These are phyloP conservation scores for Microcebus griseorufus DNA, from an alignment of 2,113 vertebrate genomes.

Conservation along the genomic window DNA sequence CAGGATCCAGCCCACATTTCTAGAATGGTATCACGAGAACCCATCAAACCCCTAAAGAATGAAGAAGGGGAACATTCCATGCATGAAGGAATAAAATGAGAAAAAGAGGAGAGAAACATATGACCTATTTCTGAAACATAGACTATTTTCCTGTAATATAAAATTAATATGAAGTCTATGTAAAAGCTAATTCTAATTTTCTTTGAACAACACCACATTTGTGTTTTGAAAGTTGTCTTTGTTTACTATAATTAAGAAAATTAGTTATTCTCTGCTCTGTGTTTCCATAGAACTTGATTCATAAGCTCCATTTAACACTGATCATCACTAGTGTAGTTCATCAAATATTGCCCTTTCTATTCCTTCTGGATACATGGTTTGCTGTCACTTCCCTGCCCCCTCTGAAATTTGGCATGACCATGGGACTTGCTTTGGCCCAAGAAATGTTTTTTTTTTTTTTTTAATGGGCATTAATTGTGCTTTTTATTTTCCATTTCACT, in stretches of 20 bases:
- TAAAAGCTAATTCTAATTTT: slow-evolving; percentile 41
- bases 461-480: too few relatives aligned
- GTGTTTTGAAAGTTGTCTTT: not conserved
- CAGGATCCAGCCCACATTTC: not conserved
- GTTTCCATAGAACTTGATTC: not conserved
- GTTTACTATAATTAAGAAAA: not conserved
- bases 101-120: slow-evolving; percentile 17
- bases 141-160: not conserved
- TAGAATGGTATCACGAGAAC: slow-evolving; percentile 17
- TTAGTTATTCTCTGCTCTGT: not conserved
- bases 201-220: not conserved
- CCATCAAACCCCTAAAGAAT: slow-evolving; percentile 28
- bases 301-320: not conserved
- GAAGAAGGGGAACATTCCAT: not conserved
- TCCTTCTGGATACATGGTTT: not conserved
- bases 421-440: slow-evolving; percentile 13
- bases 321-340: not conserved
- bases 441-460: not conserved
- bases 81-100: not conserved
- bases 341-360: slow-evolving; percentile 3
- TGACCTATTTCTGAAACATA: not conserved
- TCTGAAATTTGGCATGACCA: not conserved
- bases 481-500: too few relatives aligned
- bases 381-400: not conserved
- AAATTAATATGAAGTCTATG: not conserved